phyloP scores from a whole-genome alignment of 2,888 invertebrate species.

The Orthosia incerta region DNA sequence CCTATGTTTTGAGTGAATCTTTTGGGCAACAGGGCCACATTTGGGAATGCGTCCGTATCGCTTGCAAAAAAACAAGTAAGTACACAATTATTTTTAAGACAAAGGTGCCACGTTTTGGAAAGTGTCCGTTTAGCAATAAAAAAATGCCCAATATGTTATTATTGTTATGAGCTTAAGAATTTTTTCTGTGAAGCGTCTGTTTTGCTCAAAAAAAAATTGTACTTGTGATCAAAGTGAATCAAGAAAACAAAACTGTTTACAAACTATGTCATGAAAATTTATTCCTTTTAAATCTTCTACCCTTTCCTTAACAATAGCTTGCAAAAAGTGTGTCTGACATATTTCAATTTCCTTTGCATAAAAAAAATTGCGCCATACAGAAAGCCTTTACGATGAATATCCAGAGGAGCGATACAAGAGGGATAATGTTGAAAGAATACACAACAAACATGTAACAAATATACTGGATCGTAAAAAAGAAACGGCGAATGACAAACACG shows the following conservation, averaged over 20 bases:
- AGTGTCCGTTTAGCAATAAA: too few species aligned
- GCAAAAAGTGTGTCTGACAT: constrained; percentile 64
- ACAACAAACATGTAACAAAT: constrained; percentile 72
- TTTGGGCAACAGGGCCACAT: too few species aligned
- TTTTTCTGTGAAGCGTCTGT: too few species aligned
- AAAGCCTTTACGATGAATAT: constrained; percentile 83
- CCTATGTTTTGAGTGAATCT: too few species aligned
- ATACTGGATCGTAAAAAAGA: constrained; percentile 68
- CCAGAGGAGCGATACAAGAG: constrained; percentile 74
- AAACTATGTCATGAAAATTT: constrained; percentile 46
- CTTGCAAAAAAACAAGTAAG: too few species aligned
- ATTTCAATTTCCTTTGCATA: constrained; percentile 78
- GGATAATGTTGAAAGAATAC: constrained; percentile 74
- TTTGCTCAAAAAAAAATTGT: too few species aligned
- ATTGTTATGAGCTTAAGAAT: too few species aligned
- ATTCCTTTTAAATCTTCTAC: constrained; percentile 47
- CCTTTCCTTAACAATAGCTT: constrained; percentile 51
- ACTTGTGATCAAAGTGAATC: too few species aligned
- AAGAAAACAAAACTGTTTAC: constrained; percentile 40
- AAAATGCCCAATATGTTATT: too few species aligned
- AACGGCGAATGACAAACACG: constrained; percentile 62
- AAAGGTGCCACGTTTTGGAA: too few species aligned
- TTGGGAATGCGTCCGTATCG: too few species aligned
- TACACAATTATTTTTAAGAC: too few species aligned
- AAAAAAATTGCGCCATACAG: constrained; percentile 83